These are phyloP conservation scores for Plecotus auritus DNA, from an alignment of 2,113 vertebrate species.

Conservation along the genomic window DNA sequence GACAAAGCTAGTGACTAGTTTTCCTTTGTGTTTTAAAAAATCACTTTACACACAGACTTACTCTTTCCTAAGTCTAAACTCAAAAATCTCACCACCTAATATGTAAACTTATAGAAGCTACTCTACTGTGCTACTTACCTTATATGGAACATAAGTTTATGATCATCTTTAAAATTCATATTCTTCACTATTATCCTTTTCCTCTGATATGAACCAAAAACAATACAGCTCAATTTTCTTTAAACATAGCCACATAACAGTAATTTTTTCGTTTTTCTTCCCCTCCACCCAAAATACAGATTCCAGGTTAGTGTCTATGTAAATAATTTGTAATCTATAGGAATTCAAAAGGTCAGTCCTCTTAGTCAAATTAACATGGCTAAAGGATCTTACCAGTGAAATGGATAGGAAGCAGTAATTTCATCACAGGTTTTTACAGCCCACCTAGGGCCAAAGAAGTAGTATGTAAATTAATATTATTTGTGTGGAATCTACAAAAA, in stretches of 20 bases:
- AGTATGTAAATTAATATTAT: background rate
- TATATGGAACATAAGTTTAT: background rate
- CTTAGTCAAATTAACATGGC: background rate
- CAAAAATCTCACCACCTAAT: background rate
- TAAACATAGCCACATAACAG: background rate
- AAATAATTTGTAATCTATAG: slow-evolving; percentile 36
- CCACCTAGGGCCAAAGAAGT: background rate
- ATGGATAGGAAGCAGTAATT: background rate
- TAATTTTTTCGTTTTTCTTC: background rate
- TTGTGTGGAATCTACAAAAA: background rate
- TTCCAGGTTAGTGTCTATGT: background rate
- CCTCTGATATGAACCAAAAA: background rate
- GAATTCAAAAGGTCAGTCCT: slow-evolving; percentile 22
- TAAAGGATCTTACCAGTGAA: background rate
- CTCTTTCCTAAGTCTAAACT: slow-evolving; percentile 6
- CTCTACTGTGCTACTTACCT: background rate
- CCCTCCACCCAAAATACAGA: background rate
- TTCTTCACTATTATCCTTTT: background rate
- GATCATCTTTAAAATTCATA: background rate
- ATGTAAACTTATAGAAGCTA: background rate
- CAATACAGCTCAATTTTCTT: background rate
- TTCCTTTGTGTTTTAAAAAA: slow-evolving; percentile 3
- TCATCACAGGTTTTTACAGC: slow-evolving; percentile 2
- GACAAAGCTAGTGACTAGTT: background rate
- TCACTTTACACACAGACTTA: background rate